A percentile compares a stretch with the other conserved stretches of the same genome.
Conservation (phyloP, 2,888 invertebrate genomes). For the Drosophila paranaensis region DNA sequence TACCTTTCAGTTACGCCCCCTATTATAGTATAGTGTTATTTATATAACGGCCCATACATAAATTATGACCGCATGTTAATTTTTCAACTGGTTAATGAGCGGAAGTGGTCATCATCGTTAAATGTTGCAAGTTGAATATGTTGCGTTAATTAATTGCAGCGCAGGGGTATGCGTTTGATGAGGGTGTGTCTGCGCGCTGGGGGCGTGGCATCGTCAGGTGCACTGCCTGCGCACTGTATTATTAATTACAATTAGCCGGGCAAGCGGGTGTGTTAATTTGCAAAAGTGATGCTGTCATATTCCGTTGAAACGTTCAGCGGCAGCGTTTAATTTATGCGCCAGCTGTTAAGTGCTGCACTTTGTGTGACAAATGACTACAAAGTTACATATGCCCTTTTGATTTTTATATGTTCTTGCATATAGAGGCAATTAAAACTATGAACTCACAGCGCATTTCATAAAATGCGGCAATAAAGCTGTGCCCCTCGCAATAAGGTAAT, state of each 20-base stretch:
- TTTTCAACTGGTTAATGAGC: constrained; percentile 78
- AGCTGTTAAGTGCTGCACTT: constrained; percentile 73
- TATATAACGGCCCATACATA: constrained; percentile 45
- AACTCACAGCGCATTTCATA: constrained; percentile 16
- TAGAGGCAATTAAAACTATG: constrained; percentile 59
- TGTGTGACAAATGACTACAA: constrained; percentile 69
- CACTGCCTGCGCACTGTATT: constrained; percentile 51
- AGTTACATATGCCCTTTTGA: constrained; percentile 60
- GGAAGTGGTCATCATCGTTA: constrained; percentile 72
- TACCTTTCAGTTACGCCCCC: constrained; percentile 10
- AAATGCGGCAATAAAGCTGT: constrained; percentile 22
- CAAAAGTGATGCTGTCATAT: constrained; percentile 65
- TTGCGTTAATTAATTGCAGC: constrained; percentile 56
- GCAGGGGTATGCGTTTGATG: constrained; percentile 11
- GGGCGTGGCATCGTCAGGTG: constrained; percentile 63
- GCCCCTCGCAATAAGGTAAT: constrained; percentile 1
- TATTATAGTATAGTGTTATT: constrained; percentile 28
- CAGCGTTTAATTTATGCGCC: constrained; percentile 67
- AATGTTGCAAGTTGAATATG: constrained; percentile 61
- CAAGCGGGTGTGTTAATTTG: constrained; percentile 65
- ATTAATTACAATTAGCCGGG: constrained; percentile 72
- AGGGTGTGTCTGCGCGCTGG: background rate
- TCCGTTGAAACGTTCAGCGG: constrained; percentile 59
- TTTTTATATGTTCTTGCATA: constrained; percentile 45
- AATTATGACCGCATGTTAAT: constrained; percentile 69